phyloP scores from a whole-genome alignment of 1,140 invertebrate species.

The Sesamia nonagrioides region DNA sequence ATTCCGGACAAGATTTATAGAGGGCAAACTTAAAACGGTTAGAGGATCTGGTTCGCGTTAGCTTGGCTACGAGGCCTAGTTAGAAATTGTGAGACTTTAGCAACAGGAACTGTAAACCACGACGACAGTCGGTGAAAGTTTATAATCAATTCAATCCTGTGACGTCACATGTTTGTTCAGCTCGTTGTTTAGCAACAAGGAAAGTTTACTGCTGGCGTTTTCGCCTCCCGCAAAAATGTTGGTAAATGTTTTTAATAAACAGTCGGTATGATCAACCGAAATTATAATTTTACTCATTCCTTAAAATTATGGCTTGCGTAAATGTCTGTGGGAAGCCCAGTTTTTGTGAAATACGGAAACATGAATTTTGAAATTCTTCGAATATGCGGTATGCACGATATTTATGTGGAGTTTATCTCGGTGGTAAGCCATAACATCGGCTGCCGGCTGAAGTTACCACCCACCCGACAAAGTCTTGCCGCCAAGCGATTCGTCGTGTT shows the following conservation, averaged over 20 bases:
- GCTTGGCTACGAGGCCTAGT: slow-evolving; percentile 3
- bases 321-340: slow-evolving; percentile 33
- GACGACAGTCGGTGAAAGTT: slow-evolving; percentile 57
- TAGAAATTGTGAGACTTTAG: slow-evolving; percentile 26
- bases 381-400: neutral
- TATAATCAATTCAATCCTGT: slow-evolving; percentile 72
- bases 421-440: too few relatives aligned
- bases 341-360: slow-evolving; percentile 28
- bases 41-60: slow-evolving; percentile 26
- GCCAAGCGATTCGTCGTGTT: too few relatives aligned
- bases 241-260: slow-evolving; percentile 45
- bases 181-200: slow-evolving; percentile 67
- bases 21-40: slow-evolving; percentile 28
- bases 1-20: slow-evolving; percentile 48
- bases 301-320: slow-evolving; percentile 44
- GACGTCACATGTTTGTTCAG: slow-evolving; percentile 55
- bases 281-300: slow-evolving; percentile 47
- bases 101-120: slow-evolving; percentile 23
- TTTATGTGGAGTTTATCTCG: slow-evolving; percentile 29
- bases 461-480: too few relatives aligned
- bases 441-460: too few relatives aligned
- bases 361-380: slow-evolving; percentile 36
- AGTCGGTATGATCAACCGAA: slow-evolving; percentile 32
- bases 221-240: slow-evolving; percentile 38
- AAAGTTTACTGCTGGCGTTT: slow-evolving; percentile 55